These are phyloP conservation scores for Anguilla rostrata DNA, from an alignment of 2,113 vertebrate genomes.

Conservation along the genomic window DNA sequence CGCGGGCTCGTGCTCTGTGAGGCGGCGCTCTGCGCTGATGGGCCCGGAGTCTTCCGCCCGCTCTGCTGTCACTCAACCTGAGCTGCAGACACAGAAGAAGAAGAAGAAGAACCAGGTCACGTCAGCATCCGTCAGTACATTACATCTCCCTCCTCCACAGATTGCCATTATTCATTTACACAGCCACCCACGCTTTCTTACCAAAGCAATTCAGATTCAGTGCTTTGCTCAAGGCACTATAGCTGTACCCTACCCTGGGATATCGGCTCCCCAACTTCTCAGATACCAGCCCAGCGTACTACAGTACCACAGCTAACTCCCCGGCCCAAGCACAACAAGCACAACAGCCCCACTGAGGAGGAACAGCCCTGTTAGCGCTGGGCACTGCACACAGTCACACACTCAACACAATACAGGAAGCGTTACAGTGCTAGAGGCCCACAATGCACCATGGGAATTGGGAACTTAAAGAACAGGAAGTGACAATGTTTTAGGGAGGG, in stretches of 20 bases:
- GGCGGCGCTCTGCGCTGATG: background rate
- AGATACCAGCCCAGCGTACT: background rate
- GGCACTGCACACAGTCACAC: no score
- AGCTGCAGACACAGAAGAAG: background rate
- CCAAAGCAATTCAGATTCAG: no score
- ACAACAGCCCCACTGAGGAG: no score
- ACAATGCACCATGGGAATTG: background rate
- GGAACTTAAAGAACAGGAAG: background rate
- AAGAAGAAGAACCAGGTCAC: background rate
- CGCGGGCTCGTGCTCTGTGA: background rate
- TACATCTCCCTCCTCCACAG: background rate
- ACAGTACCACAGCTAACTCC: no score
- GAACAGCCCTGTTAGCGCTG: no score
- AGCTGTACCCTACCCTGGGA: background rate
- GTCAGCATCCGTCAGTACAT: no score
- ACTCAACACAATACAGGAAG: background rate
- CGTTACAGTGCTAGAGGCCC: background rate
- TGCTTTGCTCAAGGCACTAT: no score
- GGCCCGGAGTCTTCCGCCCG: background rate
- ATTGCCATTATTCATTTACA: no score
- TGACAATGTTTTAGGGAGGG: background rate
- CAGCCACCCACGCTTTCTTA: no score
- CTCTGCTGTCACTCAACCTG: background rate
- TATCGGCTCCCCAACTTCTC: no score
- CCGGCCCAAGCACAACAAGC: no score